Evolutionary conservation across 2,113 vertebrate species (phyloP), one percentile per base, ranked within the genome.

Genomic region (Cyprinus carpio): DNA sequence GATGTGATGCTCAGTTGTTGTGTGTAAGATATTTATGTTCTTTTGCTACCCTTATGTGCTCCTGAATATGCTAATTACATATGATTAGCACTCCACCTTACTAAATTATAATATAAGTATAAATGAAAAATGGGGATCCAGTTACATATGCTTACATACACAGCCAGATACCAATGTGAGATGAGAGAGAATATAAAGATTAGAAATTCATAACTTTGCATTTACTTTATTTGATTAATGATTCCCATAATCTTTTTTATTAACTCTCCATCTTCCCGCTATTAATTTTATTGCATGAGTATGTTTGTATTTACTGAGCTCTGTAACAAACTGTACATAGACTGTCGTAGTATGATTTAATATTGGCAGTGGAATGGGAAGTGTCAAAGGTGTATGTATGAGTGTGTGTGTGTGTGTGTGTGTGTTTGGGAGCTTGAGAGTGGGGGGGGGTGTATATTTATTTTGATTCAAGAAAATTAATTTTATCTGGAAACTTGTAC

Each of bases 321-420:
- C 92, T 92, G 89, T 89, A 93, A 93, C 89, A 92, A 91, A 93
- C 92, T 95, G 94, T 95, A 95, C 88, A 95, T 93, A 91, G 62
- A 84, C 87, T 83, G 76, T 51, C 86, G 88, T 88, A 87, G 91
- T 84, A 85, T 86, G 86, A 89, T 87, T 86, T 81, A 89, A 87
- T 86, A 85, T 90, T 88, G 71, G 89, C 91, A 89, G 81, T 83
- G 34, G 81, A 84, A 90, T 74, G 88, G 65, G 80, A 75, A 84
- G 88, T 89, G 87, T 90, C 90, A 81, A 82, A 77, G 60, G 87
- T 84, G 85, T 91, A 3, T 69, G 27, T 67, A 16, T 29, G 62
- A 29, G 90, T 83, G 43, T 90, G 85, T 78, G 87, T 81, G 81
- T 4, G 31, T 31, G 31, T 31, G 31, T 31, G 31, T 31, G 31